Evolutionary conservation across 2,113 vertebrate genomes (phyloP).

Genomic region (Lepidothrix coronata): DNA sequence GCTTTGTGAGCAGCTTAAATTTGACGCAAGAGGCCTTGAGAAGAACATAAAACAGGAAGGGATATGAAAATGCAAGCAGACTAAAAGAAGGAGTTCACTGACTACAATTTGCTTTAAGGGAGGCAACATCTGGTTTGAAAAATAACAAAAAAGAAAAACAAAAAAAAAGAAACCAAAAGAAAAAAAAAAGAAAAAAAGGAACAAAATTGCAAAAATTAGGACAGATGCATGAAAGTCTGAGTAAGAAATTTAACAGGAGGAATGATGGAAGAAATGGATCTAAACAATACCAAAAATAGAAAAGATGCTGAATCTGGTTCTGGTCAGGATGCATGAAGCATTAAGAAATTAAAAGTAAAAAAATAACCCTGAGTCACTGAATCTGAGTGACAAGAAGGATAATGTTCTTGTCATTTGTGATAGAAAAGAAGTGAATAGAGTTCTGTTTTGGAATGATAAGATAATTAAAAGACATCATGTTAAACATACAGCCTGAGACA

Average conservation of each 20-base stretch:
- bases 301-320: background rate
- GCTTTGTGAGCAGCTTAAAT: background rate
- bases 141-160: background rate
- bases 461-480: background rate
- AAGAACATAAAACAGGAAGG: background rate
- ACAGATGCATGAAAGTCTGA: background rate
- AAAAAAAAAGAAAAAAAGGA: background rate
- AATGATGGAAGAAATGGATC: background rate
- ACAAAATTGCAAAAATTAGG: background rate
- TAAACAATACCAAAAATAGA: background rate
- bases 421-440: background rate
- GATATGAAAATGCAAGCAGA: background rate
- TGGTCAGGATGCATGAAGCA: background rate
- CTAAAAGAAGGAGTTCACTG: background rate
- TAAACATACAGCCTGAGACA: background rate
- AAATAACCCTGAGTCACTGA: conserved; percentile 19
- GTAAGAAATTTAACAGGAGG: background rate
- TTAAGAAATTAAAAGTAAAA: background rate
- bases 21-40: background rate
- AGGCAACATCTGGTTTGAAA: background rate
- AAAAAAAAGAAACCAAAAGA: background rate
- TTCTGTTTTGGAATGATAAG: background rate
- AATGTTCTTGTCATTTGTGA: conserved; percentile 27
- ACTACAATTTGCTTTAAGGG: background rate
- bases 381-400: conserved; percentile 10